Conservation (phyloP, 1,140 invertebrate species). For the Tyrophagus putrescentiae region DNA sequence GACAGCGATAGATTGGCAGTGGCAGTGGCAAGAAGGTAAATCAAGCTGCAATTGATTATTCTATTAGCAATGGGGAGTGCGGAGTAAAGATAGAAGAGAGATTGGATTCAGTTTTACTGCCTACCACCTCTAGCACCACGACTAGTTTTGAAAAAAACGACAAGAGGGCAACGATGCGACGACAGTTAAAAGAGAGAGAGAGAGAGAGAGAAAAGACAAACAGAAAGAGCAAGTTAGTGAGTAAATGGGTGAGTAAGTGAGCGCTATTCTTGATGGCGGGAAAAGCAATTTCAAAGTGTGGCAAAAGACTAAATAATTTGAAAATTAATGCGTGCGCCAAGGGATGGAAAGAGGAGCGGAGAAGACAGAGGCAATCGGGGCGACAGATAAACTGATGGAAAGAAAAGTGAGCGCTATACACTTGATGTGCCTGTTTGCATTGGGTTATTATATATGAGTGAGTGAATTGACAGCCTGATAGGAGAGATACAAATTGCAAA, state of each 20-base stretch:
- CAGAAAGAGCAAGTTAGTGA: no score
- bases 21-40: slow-evolving; percentile 9
- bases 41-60: slow-evolving; percentile 11
- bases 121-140: no score
- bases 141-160: no score
- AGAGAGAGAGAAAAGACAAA: no score
- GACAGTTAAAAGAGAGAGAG: no score
- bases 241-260: not conserved
- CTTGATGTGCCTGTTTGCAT: slow-evolving; percentile 5
- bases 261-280: not conserved
- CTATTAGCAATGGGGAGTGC: slow-evolving; percentile 4
- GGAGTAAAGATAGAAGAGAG: no score
- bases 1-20: no score
- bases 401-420: not conserved
- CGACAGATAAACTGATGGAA: no score
- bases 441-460: slow-evolving; percentile 2
- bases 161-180: no score
- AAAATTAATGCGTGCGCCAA: not conserved
- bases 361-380: no score
- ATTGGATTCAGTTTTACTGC: no score
- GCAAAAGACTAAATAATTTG: slow-evolving; percentile 7
- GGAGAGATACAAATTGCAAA: slow-evolving; percentile 5
- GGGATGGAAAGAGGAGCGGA: not conserved
- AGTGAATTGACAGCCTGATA: slow-evolving; percentile 3
- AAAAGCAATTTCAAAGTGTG: not conserved